Base-by-base conservation (phyloP, 1,140 invertebrate species). In the Ditylenchus dipsaci region DNA sequence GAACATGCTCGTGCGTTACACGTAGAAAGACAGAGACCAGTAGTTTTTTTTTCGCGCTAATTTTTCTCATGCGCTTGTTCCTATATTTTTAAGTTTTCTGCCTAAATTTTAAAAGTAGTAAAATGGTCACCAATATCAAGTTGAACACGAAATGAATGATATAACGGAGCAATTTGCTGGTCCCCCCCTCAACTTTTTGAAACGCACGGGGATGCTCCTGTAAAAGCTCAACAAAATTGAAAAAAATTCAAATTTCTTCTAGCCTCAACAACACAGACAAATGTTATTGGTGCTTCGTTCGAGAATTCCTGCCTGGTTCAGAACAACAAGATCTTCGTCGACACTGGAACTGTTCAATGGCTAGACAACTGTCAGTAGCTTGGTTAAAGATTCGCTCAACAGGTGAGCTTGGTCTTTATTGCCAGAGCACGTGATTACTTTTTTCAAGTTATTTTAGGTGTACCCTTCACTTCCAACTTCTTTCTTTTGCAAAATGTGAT, bases 331-430 rank as follows among this genome's bases (percentile, higher is more conserved):
- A 77, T 49, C 47, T 76, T 1, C 62, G 62, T 8, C 62, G 60
- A 8, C 63, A 71, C 38, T 76, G 74, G 70, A 66, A 68, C 19
- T 47, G 69, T 61, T 43, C 45, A 0, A 68, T 71, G 29, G 61
- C 59, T 23, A 56, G 74, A 1, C 45, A 56, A 0, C 19, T 76
- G 21, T 76, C 74, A 1, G 30, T 71, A 13, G 74, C 75, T 13
- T 76, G 74, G 74, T 42, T 76, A 76, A 76, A 43, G 66, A 73
- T 26, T 72, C 74, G 19, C 58, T 76, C 27, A 76, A 76, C 63
- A 76, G 38, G 63, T 68, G 15, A 8, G 30, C 1, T 11, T 17
- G 33, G 3, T 38, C 33, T 38, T 38, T 38, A 11, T 11, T 11
- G 11, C 49, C 15, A 3, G 15, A 53, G 15, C 23, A 53, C 3